A percentile compares a stretch with the other conserved stretches of the same genome.
phyloP scores from a whole-genome alignment of 2,797 vertebrate species.

The Meriones psammophilus region DNA sequence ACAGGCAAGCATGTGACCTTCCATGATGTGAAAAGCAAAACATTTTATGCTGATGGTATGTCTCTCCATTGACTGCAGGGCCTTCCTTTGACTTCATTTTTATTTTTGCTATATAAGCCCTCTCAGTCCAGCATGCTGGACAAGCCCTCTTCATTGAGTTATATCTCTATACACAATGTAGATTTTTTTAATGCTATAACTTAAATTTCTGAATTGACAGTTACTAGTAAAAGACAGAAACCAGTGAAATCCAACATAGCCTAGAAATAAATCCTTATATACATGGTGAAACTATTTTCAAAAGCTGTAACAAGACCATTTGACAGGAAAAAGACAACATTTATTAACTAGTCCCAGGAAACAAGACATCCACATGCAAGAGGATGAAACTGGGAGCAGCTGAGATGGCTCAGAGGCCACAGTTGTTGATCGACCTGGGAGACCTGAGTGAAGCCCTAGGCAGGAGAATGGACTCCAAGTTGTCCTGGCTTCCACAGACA shows the following conservation, averaged over 20 bases:
- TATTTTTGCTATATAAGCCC: no score
- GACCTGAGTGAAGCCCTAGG: background rate
- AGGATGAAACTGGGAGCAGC: background rate
- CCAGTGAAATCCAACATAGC: background rate
- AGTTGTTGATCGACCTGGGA: background rate
- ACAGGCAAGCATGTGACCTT: background rate
- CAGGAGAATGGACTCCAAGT: background rate
- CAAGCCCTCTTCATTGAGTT: background rate
- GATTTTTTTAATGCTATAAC: background rate
- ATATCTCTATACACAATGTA: background rate
- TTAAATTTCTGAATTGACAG: background rate
- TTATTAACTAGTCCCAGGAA: background rate
- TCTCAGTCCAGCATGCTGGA: background rate
- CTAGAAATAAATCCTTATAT: conserved; percentile 20
- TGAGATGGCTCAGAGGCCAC: background rate
- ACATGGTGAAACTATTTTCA: background rate
- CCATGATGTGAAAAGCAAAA: background rate
- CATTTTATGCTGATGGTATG: background rate
- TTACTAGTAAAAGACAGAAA: background rate
- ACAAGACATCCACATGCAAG: background rate
- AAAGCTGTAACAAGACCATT: background rate
- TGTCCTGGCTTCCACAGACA: background rate
- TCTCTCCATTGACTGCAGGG: background rate
- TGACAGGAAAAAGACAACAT: background rate
- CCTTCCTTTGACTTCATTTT: background rate